Conservation (phyloP, 2,797 vertebrate genomes). For the Esox lucius region DNA sequence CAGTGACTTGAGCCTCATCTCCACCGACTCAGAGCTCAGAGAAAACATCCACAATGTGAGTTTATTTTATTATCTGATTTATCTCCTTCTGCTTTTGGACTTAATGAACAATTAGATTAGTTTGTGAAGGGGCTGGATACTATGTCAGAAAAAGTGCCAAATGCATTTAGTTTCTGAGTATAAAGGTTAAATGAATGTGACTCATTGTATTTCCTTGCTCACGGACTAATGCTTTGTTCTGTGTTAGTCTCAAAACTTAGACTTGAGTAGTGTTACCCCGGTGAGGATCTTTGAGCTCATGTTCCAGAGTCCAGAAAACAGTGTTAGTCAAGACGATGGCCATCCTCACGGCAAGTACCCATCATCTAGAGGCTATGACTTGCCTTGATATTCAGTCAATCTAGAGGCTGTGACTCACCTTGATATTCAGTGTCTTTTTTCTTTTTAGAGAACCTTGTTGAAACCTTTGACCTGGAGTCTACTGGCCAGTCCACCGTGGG, state of each 20-base stretch:
- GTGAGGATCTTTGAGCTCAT: slow-evolving; percentile 96
- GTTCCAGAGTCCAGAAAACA: slow-evolving; percentile 93
- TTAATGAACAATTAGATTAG: neutral
- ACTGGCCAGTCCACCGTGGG: slow-evolving; percentile 67
- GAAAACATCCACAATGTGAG: slow-evolving; percentile 91
- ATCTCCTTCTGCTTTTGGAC: neutral
- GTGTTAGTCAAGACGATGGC: slow-evolving; percentile 84
- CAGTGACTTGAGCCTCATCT: slow-evolving; percentile 96
- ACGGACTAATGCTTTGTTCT: neutral
- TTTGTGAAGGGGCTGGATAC: neutral
- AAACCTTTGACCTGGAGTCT: slow-evolving; percentile 79
- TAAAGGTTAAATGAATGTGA: neutral
- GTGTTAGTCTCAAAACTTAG: slow-evolving; percentile 85
- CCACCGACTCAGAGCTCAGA: slow-evolving; percentile 91
- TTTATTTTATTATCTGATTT: slow-evolving; percentile 27
- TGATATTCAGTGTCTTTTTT: no score
- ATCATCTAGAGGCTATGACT: neutral
- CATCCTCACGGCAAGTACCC: slow-evolving; percentile 78
- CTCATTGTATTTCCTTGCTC: neutral
- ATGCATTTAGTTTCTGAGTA: neutral
- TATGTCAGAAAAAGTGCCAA: neutral
- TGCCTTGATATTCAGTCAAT: neutral
- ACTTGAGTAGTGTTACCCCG: slow-evolving; percentile 89
- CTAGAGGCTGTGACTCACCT: no score
- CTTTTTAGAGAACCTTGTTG: slow-evolving; percentile 79